Conservation (phyloP, 2,888 invertebrate genomes). For the Sarcophaga variegata region DNA sequence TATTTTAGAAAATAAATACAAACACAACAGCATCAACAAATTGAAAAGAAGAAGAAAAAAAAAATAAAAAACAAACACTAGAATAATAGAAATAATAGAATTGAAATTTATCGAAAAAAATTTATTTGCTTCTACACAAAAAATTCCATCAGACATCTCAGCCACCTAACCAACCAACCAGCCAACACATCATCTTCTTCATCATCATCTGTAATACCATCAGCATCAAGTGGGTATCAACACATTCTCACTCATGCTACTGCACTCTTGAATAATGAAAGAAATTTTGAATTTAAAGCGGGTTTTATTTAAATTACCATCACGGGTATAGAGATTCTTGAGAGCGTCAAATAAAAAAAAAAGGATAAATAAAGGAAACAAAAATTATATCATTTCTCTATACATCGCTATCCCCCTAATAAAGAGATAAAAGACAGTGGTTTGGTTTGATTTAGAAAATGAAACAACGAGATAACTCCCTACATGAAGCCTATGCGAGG, state of each 20-base stretch:
- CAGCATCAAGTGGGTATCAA: slow-evolving; percentile 32
- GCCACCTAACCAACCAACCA: not conserved
- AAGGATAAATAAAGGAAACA: slow-evolving; percentile 7
- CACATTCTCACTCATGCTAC: slow-evolving; percentile 14
- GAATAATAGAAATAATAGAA: too few relatives aligned
- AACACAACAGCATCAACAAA: slow-evolving; percentile 1
- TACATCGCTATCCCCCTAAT: not conserved
- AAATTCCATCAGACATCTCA: not conserved
- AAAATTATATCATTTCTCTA: slow-evolving; percentile 18
- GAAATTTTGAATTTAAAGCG: slow-evolving; percentile 57
- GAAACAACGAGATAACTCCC: too few relatives aligned
- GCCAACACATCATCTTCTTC: slow-evolving; percentile 12
- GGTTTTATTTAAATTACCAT: slow-evolving; percentile 59
- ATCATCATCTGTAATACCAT: slow-evolving; percentile 24
- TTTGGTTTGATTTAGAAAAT: not conserved
- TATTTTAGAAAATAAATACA: slow-evolving; percentile 41
- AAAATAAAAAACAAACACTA: too few relatives aligned
- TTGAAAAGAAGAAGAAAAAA: too few relatives aligned
- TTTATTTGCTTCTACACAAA: not conserved
- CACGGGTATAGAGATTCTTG: slow-evolving; percentile 20
- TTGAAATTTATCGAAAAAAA: slow-evolving; percentile 1
- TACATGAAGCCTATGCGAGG: too few relatives aligned
- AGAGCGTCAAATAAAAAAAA: not conserved
- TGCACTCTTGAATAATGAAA: slow-evolving; percentile 48
- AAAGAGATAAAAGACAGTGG: slow-evolving; percentile 21